Conservation (phyloP, 2,797 vertebrate species). For the Gallinago nigripennis region DNA sequence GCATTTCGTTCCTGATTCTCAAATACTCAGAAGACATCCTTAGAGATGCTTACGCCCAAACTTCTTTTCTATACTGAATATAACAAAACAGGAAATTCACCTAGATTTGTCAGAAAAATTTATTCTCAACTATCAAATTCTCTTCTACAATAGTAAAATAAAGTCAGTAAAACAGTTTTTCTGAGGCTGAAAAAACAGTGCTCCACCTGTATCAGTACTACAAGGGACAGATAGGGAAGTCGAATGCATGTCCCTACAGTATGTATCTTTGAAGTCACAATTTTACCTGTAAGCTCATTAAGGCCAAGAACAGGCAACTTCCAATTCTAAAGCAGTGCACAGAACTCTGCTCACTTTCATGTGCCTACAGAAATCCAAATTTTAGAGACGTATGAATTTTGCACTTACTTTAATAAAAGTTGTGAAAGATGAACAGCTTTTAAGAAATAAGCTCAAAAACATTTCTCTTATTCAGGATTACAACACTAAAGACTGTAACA, state of each 20-base stretch:
- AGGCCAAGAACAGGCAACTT: background rate
- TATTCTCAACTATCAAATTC: background rate
- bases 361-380: background rate
- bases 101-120: background rate
- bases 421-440: background rate
- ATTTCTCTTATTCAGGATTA: background rate
- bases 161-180: background rate
- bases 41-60: background rate
- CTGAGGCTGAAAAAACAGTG: background rate
- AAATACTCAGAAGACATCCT: background rate
- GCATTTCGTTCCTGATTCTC: background rate
- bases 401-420: background rate
- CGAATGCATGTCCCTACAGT: rapidly evolving
- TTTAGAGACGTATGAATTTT: background rate
- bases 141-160: background rate
- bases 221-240: background rate
- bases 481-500: background rate
- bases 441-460: background rate
- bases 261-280: background rate
- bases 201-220: background rate
- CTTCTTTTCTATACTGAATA: background rate
- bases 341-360: background rate
- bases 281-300: background rate
- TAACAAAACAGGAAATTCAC: background rate
- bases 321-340: background rate